Evolutionary conservation across 1,140 invertebrate genomes (phyloP).

Genomic region (Drosophila elegans): DNA sequence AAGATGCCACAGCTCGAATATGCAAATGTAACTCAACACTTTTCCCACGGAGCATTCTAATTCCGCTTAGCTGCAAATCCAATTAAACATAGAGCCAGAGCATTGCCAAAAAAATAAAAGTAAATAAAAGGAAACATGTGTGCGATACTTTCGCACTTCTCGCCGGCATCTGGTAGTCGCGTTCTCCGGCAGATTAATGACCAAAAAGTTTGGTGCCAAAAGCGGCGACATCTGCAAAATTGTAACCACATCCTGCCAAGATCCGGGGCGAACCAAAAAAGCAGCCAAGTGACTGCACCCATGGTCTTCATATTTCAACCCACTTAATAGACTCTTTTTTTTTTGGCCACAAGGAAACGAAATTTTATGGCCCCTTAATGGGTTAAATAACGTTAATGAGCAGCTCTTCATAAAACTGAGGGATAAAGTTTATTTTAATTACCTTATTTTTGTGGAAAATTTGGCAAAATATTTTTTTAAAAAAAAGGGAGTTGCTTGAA

Average conservation of each 20-base stretch:
- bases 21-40: slow-evolving; percentile 12
- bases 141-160: slow-evolving; percentile 46
- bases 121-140: slow-evolving; percentile 56
- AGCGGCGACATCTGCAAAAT: slow-evolving; percentile 34
- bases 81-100: slow-evolving; percentile 54
- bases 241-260: background rate
- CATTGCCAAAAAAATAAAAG: slow-evolving; percentile 19
- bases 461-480: no score
- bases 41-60: slow-evolving; percentile 19
- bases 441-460: background rate
- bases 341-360: slow-evolving; percentile 1
- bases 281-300: slow-evolving; percentile 7
- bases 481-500: no score
- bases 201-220: slow-evolving; percentile 36
- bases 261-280: background rate
- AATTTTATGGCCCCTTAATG: slow-evolving; percentile 8
- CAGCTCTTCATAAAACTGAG: background rate
- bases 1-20: slow-evolving; percentile 6
- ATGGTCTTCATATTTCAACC: slow-evolving; percentile 13
- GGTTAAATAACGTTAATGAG: slow-evolving; percentile 5
- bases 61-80: slow-evolving; percentile 61
- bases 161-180: slow-evolving; percentile 31
- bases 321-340: slow-evolving; percentile 7
- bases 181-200: slow-evolving; percentile 41
- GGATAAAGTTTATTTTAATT: background rate